Evolutionary conservation across 1,140 invertebrate genomes (phyloP).

Genomic region (Elymnias hypermnestra): DNA sequence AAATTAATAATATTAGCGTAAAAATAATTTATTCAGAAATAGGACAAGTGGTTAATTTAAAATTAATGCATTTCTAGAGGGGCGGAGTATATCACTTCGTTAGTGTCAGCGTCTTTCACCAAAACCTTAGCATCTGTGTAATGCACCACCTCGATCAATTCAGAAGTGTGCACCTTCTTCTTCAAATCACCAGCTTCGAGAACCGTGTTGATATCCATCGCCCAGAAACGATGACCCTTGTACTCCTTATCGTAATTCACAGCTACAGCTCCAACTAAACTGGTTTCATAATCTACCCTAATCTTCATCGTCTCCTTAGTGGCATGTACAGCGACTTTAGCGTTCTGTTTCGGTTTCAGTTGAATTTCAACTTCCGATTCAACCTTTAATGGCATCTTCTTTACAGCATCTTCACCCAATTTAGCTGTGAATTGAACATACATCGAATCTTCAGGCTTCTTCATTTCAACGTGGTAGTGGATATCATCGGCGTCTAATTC

Average conservation of each 20-base stretch:
- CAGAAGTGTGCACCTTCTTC: slow-evolving; percentile 15
- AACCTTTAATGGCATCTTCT: slow-evolving; percentile 22
- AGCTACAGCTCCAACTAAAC: slow-evolving; percentile 28
- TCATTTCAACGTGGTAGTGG: slow-evolving; percentile 4
- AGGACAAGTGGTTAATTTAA: background rate
- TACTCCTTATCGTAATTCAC: slow-evolving; percentile 28
- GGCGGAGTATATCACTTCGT: background rate
- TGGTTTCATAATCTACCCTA: slow-evolving; percentile 35
- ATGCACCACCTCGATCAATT: slow-evolving; percentile 31
- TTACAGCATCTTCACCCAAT: slow-evolving; percentile 26
- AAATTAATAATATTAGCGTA: too few species aligned
- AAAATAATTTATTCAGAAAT: too few species aligned
- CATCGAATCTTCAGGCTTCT: background rate
- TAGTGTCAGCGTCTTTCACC: slow-evolving; percentile 19
- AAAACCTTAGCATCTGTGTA: slow-evolving; percentile 29
- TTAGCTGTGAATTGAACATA: slow-evolving; percentile 25
- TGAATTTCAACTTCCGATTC: slow-evolving; percentile 24
- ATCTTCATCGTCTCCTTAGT: slow-evolving; percentile 23
- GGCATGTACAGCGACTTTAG: slow-evolving; percentile 23
- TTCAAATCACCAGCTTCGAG: slow-evolving; percentile 20
- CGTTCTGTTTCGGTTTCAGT: slow-evolving; percentile 30
- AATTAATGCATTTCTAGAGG: slow-evolving; percentile 8
- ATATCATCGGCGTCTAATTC: slow-evolving; percentile 17
- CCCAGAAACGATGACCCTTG: slow-evolving; percentile 41
- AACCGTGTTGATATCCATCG: slow-evolving; percentile 26